phyloP scores from a whole-genome alignment of 2,888 invertebrate species.

The Drosophila kuntzei region DNA sequence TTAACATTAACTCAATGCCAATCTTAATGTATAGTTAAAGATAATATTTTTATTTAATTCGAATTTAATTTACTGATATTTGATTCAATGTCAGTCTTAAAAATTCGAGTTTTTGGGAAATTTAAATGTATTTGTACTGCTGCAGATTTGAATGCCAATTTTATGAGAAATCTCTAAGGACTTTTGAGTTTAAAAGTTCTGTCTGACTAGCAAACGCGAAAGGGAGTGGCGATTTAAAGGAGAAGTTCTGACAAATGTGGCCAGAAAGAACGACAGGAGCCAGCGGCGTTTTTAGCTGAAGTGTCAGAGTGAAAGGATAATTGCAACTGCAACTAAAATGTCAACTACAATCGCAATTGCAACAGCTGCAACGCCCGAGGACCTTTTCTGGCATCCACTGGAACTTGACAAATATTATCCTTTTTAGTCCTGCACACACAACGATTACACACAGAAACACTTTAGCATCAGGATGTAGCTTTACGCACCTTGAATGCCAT shows the following conservation, averaged over 20 bases:
- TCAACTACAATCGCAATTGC: neutral
- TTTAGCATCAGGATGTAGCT: conserved; percentile 16
- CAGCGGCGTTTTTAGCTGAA: neutral
- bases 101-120: neutral
- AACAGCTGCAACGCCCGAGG: neutral
- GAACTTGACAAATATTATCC: neutral
- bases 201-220: neutral
- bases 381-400: neutral
- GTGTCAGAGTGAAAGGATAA: neutral
- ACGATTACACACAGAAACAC: conserved; percentile 18
- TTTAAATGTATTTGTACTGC: neutral
- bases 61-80: neutral
- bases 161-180: neutral
- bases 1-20: neutral
- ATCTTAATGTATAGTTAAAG: neutral
- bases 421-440: neutral
- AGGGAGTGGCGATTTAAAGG: neutral
- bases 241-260: neutral
- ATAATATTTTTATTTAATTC: conserved; percentile 1
- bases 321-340: neutral
- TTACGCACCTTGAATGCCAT: conserved; percentile 82
- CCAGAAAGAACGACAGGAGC: neutral
- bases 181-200: neutral
- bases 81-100: neutral
- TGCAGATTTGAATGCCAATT: neutral